phyloP scores from a whole-genome alignment of 2,113 vertebrate species.

The Nycticebus coucang region DNA sequence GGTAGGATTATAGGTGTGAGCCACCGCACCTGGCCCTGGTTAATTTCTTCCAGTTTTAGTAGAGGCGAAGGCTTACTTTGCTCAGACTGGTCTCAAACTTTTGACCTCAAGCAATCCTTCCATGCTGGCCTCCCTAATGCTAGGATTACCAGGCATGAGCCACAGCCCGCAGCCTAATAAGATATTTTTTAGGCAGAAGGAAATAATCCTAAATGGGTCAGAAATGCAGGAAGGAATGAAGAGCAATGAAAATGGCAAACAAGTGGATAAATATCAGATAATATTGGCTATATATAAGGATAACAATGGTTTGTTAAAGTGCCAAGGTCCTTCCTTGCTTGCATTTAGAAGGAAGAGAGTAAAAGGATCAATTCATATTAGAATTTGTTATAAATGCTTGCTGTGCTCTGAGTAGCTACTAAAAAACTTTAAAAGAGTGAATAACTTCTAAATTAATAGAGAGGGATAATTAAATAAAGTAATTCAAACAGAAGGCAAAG shows the following conservation, averaged over 20 bases:
- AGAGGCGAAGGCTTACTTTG: too few species aligned
- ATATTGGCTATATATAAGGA: not conserved
- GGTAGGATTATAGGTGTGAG: too few species aligned
- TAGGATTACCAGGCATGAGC: too few species aligned
- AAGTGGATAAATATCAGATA: not conserved
- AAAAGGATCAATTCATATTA: not conserved
- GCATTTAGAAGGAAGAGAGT: not conserved
- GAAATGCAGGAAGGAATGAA: not conserved
- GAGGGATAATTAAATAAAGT: not conserved
- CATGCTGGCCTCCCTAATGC: too few species aligned
- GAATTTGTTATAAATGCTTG: not conserved
- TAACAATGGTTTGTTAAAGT: not conserved
- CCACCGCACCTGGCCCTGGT: too few species aligned
- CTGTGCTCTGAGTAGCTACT: not conserved
- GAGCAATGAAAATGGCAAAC: not conserved
- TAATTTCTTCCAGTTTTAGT: too few species aligned
- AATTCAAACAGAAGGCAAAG: not conserved
- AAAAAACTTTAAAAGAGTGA: not conserved
- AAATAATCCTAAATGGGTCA: constrained; percentile 33
- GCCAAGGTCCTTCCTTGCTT: not conserved
- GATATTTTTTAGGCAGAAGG: constrained; percentile 26
- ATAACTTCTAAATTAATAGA: constrained; percentile 16
- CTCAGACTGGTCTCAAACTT: too few species aligned
- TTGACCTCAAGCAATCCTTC: too few species aligned
- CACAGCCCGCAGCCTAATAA: not conserved